These are phyloP conservation scores for Drosophila neutralis DNA, from an alignment of 2,888 invertebrate genomes.

Conservation along the genomic window DNA sequence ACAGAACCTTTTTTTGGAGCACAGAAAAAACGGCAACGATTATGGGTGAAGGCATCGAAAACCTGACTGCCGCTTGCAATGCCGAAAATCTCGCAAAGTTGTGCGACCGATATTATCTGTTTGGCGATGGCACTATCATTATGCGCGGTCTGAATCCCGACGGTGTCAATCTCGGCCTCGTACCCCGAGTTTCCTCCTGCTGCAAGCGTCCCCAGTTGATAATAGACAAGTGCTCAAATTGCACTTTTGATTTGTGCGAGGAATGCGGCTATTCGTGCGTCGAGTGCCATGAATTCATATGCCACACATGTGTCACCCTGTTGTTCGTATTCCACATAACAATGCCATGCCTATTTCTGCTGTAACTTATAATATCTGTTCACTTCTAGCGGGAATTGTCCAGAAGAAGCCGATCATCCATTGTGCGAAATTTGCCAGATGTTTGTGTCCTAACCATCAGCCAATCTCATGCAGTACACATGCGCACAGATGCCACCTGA, in stretches of 20 bases:
- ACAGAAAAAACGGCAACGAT: slow-evolving; percentile 74
- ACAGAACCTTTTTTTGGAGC: neutral
- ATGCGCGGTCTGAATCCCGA: slow-evolving; percentile 59
- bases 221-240: slow-evolving; percentile 67
- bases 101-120: slow-evolving; percentile 58
- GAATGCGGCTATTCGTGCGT: slow-evolving; percentile 79
- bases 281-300: slow-evolving; percentile 73
- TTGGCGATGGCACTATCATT: slow-evolving; percentile 73
- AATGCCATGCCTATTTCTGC: neutral
- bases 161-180: slow-evolving; percentile 49
- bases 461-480: neutral
- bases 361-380: neutral
- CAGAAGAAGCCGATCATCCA: slow-evolving; percentile 63
- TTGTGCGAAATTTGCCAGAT: slow-evolving; percentile 76
- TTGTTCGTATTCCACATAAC: slow-evolving; percentile 67
- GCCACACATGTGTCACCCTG: slow-evolving; percentile 73
- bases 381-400: slow-evolving; percentile 65
- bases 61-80: neutral
- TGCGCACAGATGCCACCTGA: neutral
- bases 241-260: slow-evolving; percentile 73
- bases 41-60: slow-evolving; percentile 67
- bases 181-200: slow-evolving; percentile 59
- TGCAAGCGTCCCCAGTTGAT: slow-evolving; percentile 64
- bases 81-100: slow-evolving; percentile 20
- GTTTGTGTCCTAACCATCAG: slow-evolving; percentile 32